phyloP scores from a whole-genome alignment of 2,113 vertebrate genomes.

The Xiphophorus hellerii region DNA sequence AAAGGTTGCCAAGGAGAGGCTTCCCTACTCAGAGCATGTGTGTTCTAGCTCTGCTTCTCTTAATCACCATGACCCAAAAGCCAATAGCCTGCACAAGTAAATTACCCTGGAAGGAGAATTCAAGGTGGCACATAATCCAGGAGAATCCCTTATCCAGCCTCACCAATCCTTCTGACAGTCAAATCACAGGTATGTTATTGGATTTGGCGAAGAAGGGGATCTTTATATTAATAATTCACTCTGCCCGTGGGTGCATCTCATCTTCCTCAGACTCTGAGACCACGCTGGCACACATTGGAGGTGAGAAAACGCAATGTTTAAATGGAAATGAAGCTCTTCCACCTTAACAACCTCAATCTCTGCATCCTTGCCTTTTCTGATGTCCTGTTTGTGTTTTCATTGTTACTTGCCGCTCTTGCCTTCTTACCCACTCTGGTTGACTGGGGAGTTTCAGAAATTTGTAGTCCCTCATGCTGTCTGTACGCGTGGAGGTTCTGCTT shows the following conservation, averaged over 20 bases:
- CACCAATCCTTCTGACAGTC: constrained; percentile 70
- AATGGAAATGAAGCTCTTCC: constrained; percentile 62
- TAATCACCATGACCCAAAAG: constrained; percentile 75
- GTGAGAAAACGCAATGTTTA: constrained; percentile 45
- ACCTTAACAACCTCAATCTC: constrained; percentile 34
- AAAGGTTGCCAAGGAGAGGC: constrained; percentile 48
- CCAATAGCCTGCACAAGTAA: constrained; percentile 73
- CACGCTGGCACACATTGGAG: constrained; percentile 27
- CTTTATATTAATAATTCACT: constrained; percentile 78
- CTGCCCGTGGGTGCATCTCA: constrained; percentile 50
- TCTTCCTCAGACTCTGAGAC: constrained; percentile 42
- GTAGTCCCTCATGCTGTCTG: constrained; percentile 29
- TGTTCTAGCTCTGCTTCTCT: constrained; percentile 49
- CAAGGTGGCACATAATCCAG: constrained; percentile 38
- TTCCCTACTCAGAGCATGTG: constrained; percentile 44
- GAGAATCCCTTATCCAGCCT: constrained; percentile 51
- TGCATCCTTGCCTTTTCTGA: constrained; percentile 29
- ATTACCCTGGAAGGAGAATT: constrained; percentile 64
- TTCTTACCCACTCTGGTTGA: constrained; percentile 36
- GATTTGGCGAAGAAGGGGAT: constrained; percentile 63
- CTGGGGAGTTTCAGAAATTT: constrained; percentile 45
- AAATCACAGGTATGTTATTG: constrained; percentile 73
- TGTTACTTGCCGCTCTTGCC: constrained; percentile 18
- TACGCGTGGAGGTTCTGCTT: background rate
- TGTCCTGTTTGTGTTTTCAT: constrained; percentile 42